Percentiles rank a stretch among this genome's conserved stretches.
phyloP scores from a whole-genome alignment of 2,113 vertebrate species.

The Rhizomys pruinosus region DNA sequence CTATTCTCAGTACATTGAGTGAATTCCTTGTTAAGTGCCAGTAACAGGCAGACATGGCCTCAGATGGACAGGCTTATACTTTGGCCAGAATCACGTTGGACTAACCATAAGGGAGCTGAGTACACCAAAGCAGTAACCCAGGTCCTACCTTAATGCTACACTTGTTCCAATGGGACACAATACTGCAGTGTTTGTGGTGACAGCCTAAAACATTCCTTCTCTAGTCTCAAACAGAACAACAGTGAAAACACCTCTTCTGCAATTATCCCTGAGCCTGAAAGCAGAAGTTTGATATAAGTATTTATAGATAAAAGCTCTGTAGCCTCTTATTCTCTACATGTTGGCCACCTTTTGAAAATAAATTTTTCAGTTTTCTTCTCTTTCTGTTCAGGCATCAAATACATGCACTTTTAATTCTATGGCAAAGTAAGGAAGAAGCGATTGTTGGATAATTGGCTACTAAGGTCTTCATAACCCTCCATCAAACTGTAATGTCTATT shows the following conservation, averaged over 20 bases:
- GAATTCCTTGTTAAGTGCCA: not conserved
- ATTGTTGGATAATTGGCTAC: conserved; percentile 29
- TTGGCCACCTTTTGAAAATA: too few relatives aligned
- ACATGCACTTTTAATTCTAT: not conserved
- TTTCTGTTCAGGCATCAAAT: not conserved
- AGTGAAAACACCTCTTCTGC: not conserved
- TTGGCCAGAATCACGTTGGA: not conserved
- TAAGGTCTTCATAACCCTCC: conserved; percentile 45
- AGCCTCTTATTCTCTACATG: too few relatives aligned
- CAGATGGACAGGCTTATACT: not conserved
- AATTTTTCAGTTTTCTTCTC: conserved; percentile 11
- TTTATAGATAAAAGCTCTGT: too few relatives aligned
- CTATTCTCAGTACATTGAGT: too few relatives aligned
- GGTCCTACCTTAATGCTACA: too few relatives aligned
- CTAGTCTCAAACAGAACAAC: not conserved
- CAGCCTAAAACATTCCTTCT: not conserved
- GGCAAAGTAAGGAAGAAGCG: not conserved
- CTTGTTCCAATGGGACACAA: not conserved
- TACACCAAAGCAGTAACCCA: not conserved
- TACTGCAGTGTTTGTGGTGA: not conserved
- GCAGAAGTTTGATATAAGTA: too few relatives aligned
- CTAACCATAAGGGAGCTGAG: not conserved
- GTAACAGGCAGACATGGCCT: not conserved
- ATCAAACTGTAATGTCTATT: conserved; percentile 64
- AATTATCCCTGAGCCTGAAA: too few relatives aligned